A percentile compares a stretch with the other conserved stretches of the same genome.
These are phyloP conservation scores for Probosciger aterrimus DNA, from an alignment of 2,113 vertebrate genomes.

Conservation along the genomic window DNA sequence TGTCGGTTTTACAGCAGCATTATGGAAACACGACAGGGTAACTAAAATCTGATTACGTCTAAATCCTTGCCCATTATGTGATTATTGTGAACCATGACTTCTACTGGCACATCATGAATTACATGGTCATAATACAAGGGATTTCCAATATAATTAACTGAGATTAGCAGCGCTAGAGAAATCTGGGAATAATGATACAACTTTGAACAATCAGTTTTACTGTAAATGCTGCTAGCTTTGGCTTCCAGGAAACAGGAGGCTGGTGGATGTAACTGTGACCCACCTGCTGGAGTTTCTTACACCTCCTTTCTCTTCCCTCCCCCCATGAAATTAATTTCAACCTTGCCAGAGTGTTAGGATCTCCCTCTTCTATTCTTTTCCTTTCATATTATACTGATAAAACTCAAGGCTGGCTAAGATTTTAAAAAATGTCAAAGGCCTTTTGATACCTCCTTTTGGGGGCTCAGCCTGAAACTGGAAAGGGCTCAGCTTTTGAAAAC, in stretches of 20 bases:
- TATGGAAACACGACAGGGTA: conserved; percentile 65
- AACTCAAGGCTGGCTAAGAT: background rate
- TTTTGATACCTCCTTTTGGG: background rate
- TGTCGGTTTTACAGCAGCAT: conserved; percentile 56
- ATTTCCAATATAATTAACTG: conserved; percentile 72
- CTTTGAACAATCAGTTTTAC: conserved; percentile 62
- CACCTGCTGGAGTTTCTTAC: background rate
- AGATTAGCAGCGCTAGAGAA: conserved; percentile 66
- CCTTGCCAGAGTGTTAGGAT: background rate
- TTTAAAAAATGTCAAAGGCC: background rate
- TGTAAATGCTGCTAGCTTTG: conserved; percentile 52
- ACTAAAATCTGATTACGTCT: conserved; percentile 69
- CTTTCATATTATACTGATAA: background rate
- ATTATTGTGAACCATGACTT: conserved; percentile 70
- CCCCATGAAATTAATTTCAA: background rate
- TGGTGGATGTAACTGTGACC: background rate
- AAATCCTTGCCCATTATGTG: conserved; percentile 69
- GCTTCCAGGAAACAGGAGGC: conserved; percentile 57
- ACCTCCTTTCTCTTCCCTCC: background rate
- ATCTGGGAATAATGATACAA: conserved; percentile 65
- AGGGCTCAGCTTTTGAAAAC: background rate
- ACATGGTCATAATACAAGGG: conserved; percentile 62
- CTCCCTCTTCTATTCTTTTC: background rate
- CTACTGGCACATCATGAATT: conserved; percentile 67
- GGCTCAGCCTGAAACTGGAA: background rate